These are phyloP conservation scores for Mandrillus leucophaeus DNA, from an alignment of 2,113 vertebrate species.

Conservation along the genomic window DNA sequence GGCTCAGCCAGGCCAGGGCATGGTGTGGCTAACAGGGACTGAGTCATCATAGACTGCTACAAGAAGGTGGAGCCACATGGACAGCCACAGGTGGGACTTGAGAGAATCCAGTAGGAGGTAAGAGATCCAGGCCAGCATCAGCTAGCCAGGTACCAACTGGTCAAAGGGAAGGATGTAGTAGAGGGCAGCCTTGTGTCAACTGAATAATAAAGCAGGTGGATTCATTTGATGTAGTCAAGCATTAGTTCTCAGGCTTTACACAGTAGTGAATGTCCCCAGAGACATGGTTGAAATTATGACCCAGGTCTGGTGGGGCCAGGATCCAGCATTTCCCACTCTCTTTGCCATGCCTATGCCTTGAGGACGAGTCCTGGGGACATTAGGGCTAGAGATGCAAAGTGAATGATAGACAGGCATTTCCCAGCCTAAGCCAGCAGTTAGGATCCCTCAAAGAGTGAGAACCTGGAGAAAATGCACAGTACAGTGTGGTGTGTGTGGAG, in stretches of 20 bases:
- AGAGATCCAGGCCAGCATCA: neutral
- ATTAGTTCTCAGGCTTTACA: no score
- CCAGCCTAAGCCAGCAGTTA: neutral
- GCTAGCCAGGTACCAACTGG: neutral
- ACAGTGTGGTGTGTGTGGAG: neutral
- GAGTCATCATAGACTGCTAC: neutral
- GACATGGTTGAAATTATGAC: no score
- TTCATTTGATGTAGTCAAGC: accelerated
- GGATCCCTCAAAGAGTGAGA: neutral
- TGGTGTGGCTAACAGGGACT: accelerated
- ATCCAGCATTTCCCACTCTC: neutral
- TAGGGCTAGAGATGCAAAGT: accelerated
- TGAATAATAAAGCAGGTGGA: neutral
- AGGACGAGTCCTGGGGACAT: neutral
- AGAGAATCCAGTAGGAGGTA: neutral
- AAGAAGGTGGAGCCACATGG: no score
- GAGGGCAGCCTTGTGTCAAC: accelerated
- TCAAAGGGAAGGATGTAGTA: neutral
- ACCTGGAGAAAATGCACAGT: neutral
- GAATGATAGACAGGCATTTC: neutral
- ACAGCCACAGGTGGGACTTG: neutral
- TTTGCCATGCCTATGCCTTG: neutral
- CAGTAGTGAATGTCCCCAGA: neutral
- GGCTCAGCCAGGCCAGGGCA: neutral
- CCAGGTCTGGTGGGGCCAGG: neutral